A percentile compares a stretch with the other conserved stretches of the same genome.
These are phyloP conservation scores for Eupithecia pulchellata DNA, from an alignment of 2,888 invertebrate species.

Conservation along the genomic window DNA sequence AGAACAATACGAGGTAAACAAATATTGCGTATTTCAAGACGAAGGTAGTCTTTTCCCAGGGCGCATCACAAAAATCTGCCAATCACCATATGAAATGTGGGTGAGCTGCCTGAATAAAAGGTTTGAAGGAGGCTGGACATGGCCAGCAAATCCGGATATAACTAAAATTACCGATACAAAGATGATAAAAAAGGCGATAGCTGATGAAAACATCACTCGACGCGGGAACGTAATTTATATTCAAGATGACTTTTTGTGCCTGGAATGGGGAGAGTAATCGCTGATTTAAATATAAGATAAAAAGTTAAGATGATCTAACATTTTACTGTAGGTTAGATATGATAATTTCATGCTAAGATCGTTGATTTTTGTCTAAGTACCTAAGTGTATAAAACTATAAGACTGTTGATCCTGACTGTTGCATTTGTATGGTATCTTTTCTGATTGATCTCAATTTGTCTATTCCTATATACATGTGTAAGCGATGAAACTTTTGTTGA, in stretches of 20 bases:
- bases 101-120: neutral
- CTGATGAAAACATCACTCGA: slow-evolving; percentile 38
- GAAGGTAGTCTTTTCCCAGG: slow-evolving; percentile 31
- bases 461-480: no score
- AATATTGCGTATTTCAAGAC: slow-evolving; percentile 38
- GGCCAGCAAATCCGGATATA: slow-evolving; percentile 35
- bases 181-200: slow-evolving; percentile 30
- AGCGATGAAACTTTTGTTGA: no score
- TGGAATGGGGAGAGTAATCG: slow-evolving; percentile 1
- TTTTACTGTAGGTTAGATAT: no score
- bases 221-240: slow-evolving; percentile 35
- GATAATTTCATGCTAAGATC: no score
- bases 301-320: no score
- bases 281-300: no score
- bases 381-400: no score
- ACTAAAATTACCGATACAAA: slow-evolving; percentile 28
- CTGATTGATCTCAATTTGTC: no score
- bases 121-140: slow-evolving; percentile 38
- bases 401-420: no score
- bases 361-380: no score
- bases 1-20: slow-evolving; percentile 33
- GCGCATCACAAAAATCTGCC: slow-evolving; percentile 24
- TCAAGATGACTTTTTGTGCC: slow-evolving; percentile 36
- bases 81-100: no score
- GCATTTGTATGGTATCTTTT: no score